A percentile compares a stretch with the other conserved stretches of the same genome.
Conservation (phyloP, 1,140 invertebrate species). For the Neuroterus valhalla region DNA sequence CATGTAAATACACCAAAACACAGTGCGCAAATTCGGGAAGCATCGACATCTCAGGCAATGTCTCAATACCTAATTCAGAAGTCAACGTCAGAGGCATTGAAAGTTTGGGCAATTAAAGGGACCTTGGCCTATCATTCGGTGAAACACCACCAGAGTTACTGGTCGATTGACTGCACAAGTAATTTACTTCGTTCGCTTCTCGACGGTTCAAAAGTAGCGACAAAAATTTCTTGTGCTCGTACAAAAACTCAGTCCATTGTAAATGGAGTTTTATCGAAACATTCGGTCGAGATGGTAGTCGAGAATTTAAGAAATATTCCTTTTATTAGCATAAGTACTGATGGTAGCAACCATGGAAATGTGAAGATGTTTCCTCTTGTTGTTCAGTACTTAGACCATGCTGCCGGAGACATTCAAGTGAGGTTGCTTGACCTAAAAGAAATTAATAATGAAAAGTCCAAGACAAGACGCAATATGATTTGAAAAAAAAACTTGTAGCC, state of each 20-base stretch:
- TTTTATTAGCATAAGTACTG: conserved; percentile 46
- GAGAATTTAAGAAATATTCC: conserved; percentile 42
- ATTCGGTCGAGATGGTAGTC: conserved; percentile 42
- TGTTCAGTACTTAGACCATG: conserved; percentile 49
- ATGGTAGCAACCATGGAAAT: conserved; percentile 52
- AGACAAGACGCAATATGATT: conserved; percentile 39
- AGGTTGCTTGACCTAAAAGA: conserved; percentile 53
- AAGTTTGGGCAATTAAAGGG: conserved; percentile 4
- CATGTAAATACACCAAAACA: neutral
- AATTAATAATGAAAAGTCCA: conserved; percentile 44
- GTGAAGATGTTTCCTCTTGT: conserved; percentile 54
- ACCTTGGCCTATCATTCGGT: neutral
- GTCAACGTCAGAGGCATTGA: neutral
- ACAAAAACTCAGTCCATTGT: conserved; percentile 49
- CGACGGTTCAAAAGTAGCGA: conserved; percentile 34
- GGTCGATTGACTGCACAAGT: conserved; percentile 35
- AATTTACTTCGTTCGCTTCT: conserved; percentile 43
- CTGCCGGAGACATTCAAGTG: conserved; percentile 43
- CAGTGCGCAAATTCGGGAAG: neutral
- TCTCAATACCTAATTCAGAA: neutral
- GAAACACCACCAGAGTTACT: conserved; percentile 11
- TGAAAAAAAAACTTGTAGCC: conserved; percentile 53
- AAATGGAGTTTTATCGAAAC: conserved; percentile 45
- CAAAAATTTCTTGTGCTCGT: conserved; percentile 37
- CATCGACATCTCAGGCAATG: neutral